These are phyloP conservation scores for Dromaius novaehollandiae DNA, from an alignment of 2,113 vertebrate genomes.

Conservation along the genomic window DNA sequence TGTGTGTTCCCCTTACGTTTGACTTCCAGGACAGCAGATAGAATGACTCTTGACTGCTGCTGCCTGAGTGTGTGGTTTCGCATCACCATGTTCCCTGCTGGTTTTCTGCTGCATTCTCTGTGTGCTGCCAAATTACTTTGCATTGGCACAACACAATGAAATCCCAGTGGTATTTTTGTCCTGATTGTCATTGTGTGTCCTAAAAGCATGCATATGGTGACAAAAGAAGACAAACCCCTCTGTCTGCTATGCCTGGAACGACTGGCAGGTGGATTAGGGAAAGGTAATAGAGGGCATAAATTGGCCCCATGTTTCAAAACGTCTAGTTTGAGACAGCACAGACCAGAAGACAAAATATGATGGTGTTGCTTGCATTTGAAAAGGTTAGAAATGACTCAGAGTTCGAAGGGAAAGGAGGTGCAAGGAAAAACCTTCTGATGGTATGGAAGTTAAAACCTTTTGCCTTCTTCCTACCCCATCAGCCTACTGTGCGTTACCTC, in stretches of 20 bases:
- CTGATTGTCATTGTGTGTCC: conserved; percentile 42
- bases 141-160: conserved; percentile 31
- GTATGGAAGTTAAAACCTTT: neutral
- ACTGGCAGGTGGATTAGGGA: conserved; percentile 1
- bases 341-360: neutral
- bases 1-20: neutral
- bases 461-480: neutral
- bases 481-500: neutral
- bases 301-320: neutral
- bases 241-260: neutral
- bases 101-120: conserved; percentile 50
- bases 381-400: conserved; percentile 1
- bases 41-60: neutral
- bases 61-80: neutral
- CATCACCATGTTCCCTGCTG: neutral
- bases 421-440: neutral
- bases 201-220: conserved; percentile 44
- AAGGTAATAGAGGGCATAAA: neutral
- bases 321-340: conserved; percentile 1
- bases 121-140: conserved; percentile 38
- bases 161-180: conserved; percentile 45
- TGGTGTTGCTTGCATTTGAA: neutral
- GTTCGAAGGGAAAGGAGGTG: neutral
- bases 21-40: neutral
- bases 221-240: conserved; percentile 23